A percentile compares a stretch with the other conserved stretches of the same genome.
Evolutionary conservation across 2,113 vertebrate genomes (phyloP).

Genomic region (Rana temporaria): DNA sequence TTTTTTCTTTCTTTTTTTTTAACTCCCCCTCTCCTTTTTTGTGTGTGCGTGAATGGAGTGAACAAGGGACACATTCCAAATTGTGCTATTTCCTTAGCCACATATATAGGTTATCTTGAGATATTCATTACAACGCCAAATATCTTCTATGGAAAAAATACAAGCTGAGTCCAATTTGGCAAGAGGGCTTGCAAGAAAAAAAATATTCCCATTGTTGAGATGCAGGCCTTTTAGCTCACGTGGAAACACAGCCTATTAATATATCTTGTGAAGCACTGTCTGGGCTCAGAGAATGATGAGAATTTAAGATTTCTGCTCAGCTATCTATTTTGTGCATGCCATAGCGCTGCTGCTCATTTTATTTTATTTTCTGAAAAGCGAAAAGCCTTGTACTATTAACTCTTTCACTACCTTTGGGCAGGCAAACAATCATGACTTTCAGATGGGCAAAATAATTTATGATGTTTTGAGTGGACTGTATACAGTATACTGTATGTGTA

Average conservation of each 20-base stretch:
- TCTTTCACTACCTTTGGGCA: too few species aligned
- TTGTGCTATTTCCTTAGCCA: slow-evolving; percentile 7
- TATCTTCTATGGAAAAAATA: not conserved
- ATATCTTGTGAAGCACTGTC: slow-evolving; percentile 26
- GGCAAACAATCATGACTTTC: too few species aligned
- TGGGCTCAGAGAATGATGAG: not conserved
- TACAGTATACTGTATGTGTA: too few species aligned
- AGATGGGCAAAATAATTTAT: too few species aligned
- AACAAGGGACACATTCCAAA: slow-evolving; percentile 40
- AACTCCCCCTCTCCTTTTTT: not conserved
- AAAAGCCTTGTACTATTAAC: too few species aligned
- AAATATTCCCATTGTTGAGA: not conserved
- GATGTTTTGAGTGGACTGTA: too few species aligned
- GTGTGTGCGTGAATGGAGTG: slow-evolving; percentile 1
- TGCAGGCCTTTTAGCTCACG: not conserved
- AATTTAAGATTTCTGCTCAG: not conserved
- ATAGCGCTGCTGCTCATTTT: not conserved
- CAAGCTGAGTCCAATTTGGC: not conserved
- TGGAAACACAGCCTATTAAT: slow-evolving; percentile 9
- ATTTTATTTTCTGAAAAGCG: not conserved
- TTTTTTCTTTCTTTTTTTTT: slow-evolving; percentile 4
- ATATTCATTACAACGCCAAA: not conserved
- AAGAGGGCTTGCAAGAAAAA: not conserved
- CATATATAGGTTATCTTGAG: slow-evolving; percentile 1
- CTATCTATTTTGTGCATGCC: not conserved